These are phyloP conservation scores for Lacerta viridis DNA, from an alignment of 2,797 vertebrate genomes.

Conservation along the genomic window DNA sequence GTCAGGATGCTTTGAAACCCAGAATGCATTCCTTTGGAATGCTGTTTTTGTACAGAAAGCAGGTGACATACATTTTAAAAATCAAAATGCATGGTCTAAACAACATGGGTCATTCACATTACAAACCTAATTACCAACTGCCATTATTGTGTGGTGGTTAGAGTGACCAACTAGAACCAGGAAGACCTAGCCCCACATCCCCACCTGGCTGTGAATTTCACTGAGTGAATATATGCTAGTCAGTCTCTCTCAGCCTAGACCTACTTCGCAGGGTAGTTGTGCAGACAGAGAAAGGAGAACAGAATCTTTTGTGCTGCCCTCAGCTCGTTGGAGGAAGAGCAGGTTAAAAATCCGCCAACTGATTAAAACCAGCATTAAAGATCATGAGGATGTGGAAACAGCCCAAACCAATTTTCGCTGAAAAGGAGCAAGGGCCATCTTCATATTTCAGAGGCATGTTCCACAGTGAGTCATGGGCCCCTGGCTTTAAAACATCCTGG, in stretches of 20 bases:
- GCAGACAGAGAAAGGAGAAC: not conserved
- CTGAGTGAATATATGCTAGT: not conserved
- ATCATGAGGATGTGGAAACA: not conserved
- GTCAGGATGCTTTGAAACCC: not conserved
- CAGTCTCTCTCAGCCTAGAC: not conserved
- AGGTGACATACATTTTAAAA: not conserved
- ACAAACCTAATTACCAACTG: too few relatives aligned
- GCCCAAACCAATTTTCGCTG: not conserved
- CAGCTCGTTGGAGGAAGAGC: not conserved
- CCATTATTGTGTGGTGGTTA: not conserved
- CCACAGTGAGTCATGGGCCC: not conserved
- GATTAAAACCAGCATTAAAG: not conserved
- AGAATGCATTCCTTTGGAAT: too few relatives aligned
- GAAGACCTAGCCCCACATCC: not conserved
- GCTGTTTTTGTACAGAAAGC: not conserved
- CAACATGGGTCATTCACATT: not conserved
- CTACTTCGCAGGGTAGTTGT: not conserved
- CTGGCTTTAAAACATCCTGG: not conserved
- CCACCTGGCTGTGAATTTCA: not conserved
- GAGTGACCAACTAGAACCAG: not conserved
- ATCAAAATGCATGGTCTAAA: not conserved
- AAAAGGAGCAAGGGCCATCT: not conserved
- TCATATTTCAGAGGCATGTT: not conserved
- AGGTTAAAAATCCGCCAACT: not conserved
- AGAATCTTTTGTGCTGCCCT: not conserved